Base-by-base conservation (phyloP, 92 coral and sea anemone species). In the Actinernus sp. region DNA sequence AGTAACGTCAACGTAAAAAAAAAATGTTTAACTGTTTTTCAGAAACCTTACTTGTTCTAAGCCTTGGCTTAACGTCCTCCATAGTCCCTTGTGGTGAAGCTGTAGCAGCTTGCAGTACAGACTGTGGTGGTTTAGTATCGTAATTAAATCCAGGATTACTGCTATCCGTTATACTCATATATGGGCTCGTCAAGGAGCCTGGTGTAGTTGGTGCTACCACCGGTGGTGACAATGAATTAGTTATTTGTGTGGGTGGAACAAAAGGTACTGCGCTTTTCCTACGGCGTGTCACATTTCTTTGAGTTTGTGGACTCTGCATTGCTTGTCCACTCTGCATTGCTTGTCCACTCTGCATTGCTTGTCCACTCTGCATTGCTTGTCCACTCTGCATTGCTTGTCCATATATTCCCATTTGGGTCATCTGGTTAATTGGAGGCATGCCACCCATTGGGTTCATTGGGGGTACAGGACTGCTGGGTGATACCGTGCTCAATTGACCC, bases 171-270 rank as follows among this genome's bases (percentile, higher is more conserved):
- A 90, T 90, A 37, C 92, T 86, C 97, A 90, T 90, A 63, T 90
- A 90, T 0, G 97, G 89, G 59, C 88, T 90, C 11, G 76, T 37
- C 36, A 49, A 53, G 0, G 85, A 67, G 20, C 79, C 89, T 4
- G 97, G 92, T 0, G 92, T 80, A 25, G 78, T 1, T 7, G 78
- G 67, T 4, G 47, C 75, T 36, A 14, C 41, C 5, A 4, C 66
- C 9, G 95, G 95, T 3, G 96, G 96, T 3, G 96, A 89, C 24
- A 89, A 45, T 14, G 97, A 87, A 61, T 49, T 86, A 34, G 97
- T 63, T 55, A 90, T 70, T 19, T 87, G 73, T 7, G 88, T 53
- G 23, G 72, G 84, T 2, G 75, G 75, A 3, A 26, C 61, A 41
- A 55, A 70, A 11, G 78, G 78, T 20, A 56, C 58, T 1, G 74